phyloP scores from a whole-genome alignment of 1,140 invertebrate genomes.

The Luehdorfia chinensis region DNA sequence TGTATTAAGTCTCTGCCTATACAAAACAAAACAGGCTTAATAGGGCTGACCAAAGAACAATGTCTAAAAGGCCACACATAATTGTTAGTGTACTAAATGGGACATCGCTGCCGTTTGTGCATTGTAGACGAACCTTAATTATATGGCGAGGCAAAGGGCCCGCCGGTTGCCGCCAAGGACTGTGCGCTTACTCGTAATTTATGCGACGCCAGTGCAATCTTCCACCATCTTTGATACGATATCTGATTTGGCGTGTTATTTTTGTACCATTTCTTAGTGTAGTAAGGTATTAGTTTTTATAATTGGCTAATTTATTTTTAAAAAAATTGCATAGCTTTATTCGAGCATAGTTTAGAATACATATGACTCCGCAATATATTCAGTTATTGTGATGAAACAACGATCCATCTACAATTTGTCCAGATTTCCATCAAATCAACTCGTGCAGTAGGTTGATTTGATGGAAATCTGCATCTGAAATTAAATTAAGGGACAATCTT shows the following conservation, averaged over 20 bases:
- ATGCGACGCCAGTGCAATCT: constrained; percentile 13
- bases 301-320: no score
- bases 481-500: no score
- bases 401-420: no score
- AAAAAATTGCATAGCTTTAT: no score
- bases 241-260: constrained; percentile 1
- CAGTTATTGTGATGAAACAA: no score
- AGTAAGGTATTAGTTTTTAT: no score
- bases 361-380: no score
- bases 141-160: constrained; percentile 15
- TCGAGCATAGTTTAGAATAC: no score
- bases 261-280: background rate
- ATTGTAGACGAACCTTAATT: constrained; percentile 10
- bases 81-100: constrained; percentile 16
- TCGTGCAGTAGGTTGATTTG: no score
- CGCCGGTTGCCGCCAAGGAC: background rate
- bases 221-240: constrained; percentile 9
- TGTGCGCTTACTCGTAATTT: background rate
- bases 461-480: no score
- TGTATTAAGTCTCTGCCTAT: background rate
- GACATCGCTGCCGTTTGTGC: constrained; percentile 14
- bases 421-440: no score
- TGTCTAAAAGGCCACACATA: constrained; percentile 15
- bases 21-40: constrained; percentile 10
- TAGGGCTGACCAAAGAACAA: constrained; percentile 11